Evolutionary conservation across 2,888 invertebrate genomes (phyloP).

Genomic region (Chromoteleia sp.): DNA sequence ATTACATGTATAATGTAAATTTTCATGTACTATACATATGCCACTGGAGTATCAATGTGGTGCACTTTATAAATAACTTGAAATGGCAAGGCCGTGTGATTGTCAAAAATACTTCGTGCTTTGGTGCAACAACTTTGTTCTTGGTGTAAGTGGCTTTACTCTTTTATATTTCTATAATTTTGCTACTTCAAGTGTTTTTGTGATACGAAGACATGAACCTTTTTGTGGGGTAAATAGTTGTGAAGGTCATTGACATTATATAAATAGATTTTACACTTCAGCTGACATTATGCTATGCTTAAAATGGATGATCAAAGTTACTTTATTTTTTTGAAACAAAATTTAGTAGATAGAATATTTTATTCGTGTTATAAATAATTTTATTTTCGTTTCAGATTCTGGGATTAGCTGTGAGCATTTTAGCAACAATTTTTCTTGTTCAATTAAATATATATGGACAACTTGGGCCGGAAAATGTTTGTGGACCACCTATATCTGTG

Average conservation of each 20-base stretch:
- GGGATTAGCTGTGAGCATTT: constrained; percentile 86
- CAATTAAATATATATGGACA: constrained; percentile 87
- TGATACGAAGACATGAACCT: too few relatives aligned
- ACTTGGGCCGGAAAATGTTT: constrained; percentile 87
- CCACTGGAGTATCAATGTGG: constrained; percentile 29
- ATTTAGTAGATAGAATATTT: constrained; percentile 55
- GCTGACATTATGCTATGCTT: background rate
- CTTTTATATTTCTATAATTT: constrained; percentile 17
- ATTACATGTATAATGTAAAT: constrained; percentile 6
- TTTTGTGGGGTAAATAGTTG: background rate
- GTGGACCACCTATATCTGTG: constrained; percentile 87
- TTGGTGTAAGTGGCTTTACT: constrained; percentile 51
- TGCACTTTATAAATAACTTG: constrained; percentile 63
- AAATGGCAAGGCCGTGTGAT: constrained; percentile 60
- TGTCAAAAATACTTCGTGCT: constrained; percentile 60
- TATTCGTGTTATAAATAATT: background rate
- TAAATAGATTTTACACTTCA: constrained; percentile 19
- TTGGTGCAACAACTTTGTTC: constrained; percentile 58
- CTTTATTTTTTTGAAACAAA: constrained; percentile 11
- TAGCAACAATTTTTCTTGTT: constrained; percentile 87
- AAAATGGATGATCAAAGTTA: constrained; percentile 10
- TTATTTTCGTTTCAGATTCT: constrained; percentile 85
- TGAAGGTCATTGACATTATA: constrained; percentile 28
- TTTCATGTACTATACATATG: constrained; percentile 8
- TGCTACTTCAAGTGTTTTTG: background rate